phyloP scores from a whole-genome alignment of 92 coral and sea anemone genomes.

The Bergia puertoricense region DNA sequence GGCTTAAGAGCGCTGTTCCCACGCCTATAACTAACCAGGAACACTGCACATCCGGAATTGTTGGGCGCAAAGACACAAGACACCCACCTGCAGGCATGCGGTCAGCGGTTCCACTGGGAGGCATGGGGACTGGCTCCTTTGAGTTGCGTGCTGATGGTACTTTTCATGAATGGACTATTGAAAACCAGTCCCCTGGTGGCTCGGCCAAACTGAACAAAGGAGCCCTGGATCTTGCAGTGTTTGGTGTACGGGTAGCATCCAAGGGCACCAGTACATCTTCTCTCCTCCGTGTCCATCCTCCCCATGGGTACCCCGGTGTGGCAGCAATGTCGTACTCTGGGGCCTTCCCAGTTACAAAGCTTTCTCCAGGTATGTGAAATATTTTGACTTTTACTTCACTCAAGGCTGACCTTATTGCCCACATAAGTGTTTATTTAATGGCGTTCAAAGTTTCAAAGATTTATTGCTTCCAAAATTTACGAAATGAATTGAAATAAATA shows the following conservation, averaged over 20 bases:
- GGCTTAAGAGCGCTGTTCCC: conserved; percentile 91
- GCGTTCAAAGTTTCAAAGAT: too few relatives aligned
- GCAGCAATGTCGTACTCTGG: conserved; percentile 83
- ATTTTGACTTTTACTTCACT: not conserved
- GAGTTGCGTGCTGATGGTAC: conserved; percentile 91
- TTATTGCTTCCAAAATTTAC: too few relatives aligned
- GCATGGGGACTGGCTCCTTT: conserved; percentile 86
- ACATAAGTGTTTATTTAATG: too few relatives aligned
- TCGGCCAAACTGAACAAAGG: conserved; percentile 92
- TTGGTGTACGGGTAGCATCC: conserved; percentile 75
- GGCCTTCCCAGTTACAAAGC: conserved; percentile 77
- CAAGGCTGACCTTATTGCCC: not conserved
- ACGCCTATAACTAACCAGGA: conserved; percentile 62
- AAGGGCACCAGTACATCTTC: conserved; percentile 59
- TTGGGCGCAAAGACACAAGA: conserved; percentile 70
- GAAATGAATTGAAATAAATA: too few relatives aligned
- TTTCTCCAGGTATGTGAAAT: conserved; percentile 59
- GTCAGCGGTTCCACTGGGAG: conserved; percentile 91
- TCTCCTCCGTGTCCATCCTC: conserved; percentile 78
- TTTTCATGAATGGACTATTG: conserved; percentile 90
- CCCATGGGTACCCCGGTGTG: conserved; percentile 87
- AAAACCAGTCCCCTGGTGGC: conserved; percentile 95
- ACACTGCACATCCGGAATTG: conserved; percentile 84
- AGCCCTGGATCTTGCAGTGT: conserved; percentile 75
- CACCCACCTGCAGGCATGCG: conserved; percentile 90